Conservation (phyloP, 2,113 vertebrate genomes). For the Tragulus kanchil region DNA sequence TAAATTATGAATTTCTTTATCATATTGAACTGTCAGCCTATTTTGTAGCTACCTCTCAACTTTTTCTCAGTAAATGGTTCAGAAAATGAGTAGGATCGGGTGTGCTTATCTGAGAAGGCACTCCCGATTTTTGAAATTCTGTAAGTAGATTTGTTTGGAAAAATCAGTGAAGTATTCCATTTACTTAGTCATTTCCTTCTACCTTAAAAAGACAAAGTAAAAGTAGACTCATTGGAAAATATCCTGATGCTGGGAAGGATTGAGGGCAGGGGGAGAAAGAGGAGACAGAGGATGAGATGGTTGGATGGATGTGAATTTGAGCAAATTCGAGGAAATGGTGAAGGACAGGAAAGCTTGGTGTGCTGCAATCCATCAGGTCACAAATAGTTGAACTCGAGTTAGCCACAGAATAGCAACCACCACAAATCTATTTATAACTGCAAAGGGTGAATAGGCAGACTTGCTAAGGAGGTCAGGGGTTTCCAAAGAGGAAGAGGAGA, state of each 20-base stretch:
- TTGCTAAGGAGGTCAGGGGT: no score
- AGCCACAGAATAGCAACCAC: background rate
- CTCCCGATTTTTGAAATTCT: constrained; percentile 2
- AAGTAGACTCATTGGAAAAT: background rate
- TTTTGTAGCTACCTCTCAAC: background rate
- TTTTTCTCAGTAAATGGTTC: background rate
- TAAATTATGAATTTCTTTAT: background rate
- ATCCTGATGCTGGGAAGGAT: background rate
- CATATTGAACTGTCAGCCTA: background rate
- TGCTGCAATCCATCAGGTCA: background rate
- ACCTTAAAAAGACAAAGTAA: background rate
- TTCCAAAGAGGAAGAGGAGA: no score
- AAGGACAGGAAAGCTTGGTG: background rate
- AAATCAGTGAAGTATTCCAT: constrained; percentile 1
- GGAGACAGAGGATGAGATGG: background rate
- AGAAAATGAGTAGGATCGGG: background rate
- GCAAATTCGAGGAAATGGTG: background rate
- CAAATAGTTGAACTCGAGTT: background rate
- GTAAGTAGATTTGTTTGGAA: background rate
- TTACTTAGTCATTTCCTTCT: background rate
- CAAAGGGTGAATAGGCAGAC: no score
- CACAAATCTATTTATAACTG: background rate
- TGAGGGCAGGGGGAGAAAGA: background rate
- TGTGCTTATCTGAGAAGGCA: background rate
- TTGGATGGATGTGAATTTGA: background rate